A percentile compares a stretch with the other conserved stretches of the same genome.
Conservation (phyloP, 2,113 vertebrate species). For the Centropus bengalensis region DNA sequence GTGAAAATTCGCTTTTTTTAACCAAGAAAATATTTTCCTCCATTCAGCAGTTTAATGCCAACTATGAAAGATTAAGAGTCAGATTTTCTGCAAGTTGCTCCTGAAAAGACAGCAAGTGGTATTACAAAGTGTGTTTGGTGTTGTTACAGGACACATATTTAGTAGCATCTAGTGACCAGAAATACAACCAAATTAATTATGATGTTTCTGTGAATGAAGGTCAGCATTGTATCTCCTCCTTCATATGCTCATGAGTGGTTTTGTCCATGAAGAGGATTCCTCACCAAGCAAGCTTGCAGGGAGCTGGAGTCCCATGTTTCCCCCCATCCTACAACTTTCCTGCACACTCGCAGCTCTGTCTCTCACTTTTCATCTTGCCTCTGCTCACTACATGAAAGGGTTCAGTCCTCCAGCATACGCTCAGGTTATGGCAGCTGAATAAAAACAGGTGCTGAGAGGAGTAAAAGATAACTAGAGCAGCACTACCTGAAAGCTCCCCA, state of each 20-base stretch:
- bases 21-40: background rate
- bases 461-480: background rate
- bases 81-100: background rate
- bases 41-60: background rate
- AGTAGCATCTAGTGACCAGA: background rate
- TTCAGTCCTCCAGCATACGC: fast-evolving
- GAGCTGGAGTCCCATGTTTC: fast-evolving
- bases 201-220: background rate
- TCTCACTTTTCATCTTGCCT: background rate
- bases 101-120: background rate
- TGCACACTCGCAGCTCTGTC: background rate
- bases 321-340: fast-evolving
- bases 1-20: background rate
- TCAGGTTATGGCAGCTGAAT: no score
- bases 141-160: background rate
- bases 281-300: no score
- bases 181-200: background rate
- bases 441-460: background rate
- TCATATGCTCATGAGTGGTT: fast-evolving
- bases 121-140: fast-evolving
- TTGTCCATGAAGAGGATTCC: fast-evolving
- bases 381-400: background rate
- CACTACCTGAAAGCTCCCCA: fast-evolving
- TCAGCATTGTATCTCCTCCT: background rate
- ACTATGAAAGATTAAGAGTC: fast-evolving